Base-by-base conservation (phyloP, 2,888 invertebrate species). In the Heliconius ismenius region DNA sequence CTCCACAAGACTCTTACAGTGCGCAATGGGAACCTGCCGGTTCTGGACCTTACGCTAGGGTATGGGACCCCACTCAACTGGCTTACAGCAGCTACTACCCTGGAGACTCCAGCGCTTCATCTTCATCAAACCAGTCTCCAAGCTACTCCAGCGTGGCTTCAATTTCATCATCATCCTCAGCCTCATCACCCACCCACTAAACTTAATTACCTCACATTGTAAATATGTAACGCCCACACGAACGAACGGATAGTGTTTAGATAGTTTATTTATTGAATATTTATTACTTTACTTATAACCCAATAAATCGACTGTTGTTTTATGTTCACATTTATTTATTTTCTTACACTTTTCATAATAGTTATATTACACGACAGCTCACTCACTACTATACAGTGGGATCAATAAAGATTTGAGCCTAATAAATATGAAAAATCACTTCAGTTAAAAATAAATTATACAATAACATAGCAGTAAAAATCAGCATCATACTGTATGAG, bases 1-100 rank as follows among this genome's bases (percentile, higher is more conserved):
- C 95, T 9, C 96, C 97, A 49, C 95, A 95, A 79, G 96, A 96
- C 84, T 96, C 97, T 4, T 97, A 97, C 95, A 95, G 95, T 82
- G 95, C 96, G 11, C 95, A 96, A 81, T 97, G 96, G 96, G 96
- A 96, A 86, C 96, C 96, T 4, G 92, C 95, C 81, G 96, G 95
- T 85, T 95, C 96, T 73, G 97, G 97, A 13, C 97, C 97, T 1
- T 97, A 97, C 89, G 95, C 97, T 69, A 95, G 97, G 81, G 95
- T 97, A 1, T 97, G 97, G 97, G 96, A 96, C 83, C 95, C 95
- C 10, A 95, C 96, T 73, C 96, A 95, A 83, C 89, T 96, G 81
- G 96, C 96, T 39, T 96, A 96, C 88, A 96, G 95, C 84, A 96
- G 96, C 2, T 96, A 96, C 90, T 96, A 96, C 86, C 96, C 96